Evolutionary conservation across 1,140 invertebrate genomes (phyloP), one percentile per base, ranked within the genome.

Genomic region (Brachionus koreanus): DNA sequence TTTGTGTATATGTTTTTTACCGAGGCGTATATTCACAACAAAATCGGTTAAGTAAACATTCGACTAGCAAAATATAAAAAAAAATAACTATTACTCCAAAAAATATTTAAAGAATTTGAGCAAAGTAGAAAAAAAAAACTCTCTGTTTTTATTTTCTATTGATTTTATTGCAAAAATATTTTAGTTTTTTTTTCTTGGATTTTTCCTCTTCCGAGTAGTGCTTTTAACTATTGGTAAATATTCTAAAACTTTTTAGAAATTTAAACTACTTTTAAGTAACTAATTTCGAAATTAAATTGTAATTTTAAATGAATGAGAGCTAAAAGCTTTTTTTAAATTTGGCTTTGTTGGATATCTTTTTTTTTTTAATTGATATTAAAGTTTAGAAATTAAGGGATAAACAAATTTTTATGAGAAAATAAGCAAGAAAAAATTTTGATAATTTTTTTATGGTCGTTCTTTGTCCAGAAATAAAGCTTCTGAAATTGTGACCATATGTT

Each of bases 391-490:
- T 25, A 57, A 9, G 49, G 19, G n/a, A 19, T 57, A 23, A 57
- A 57, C 3, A 65, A 65, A 13, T 12, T 33, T 65, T 65, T 25
- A 33, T 33, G 63, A 65, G 25, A 69, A 69, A 37, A 19, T 19
- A 16, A 37, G 29, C 29, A 37, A 37, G 35, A 37, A 9, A 69
- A 16, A 4, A 39, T 16, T 37, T 69, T 37, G 65, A 69, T 69
- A 69, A 69, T 37, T 37, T 69, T 69, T 69, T n/a, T 57, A 37
- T 69, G 65, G 10, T 65, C 13, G 9, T 33, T 33, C 29, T 65
- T 63, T 69, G 65, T 69, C 65, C 37, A 37, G 35, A 69, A 69
- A 69, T 37, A 39, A 69, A 69, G n/a, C 19, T 69, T 42, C 65
- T 69, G 65, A 69, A 69, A 69, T 37, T 12, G 9, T 39, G 37